Conservation (phyloP, 2,797 vertebrate genomes). For the Artibeus lituratus region DNA sequence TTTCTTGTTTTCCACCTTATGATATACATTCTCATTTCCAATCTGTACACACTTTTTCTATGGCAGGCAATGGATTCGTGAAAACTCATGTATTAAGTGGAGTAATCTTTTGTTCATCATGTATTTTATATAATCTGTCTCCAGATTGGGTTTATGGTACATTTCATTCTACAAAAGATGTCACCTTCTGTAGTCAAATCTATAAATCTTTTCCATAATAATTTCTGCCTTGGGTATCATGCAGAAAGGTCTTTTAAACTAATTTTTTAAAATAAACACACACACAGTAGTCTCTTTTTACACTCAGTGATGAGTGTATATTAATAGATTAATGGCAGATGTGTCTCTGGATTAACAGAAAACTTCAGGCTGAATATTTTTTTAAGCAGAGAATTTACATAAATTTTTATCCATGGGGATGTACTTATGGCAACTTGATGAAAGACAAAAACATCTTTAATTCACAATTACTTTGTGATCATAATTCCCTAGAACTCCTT, state of each 20-base stretch:
- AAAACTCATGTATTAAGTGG: neutral
- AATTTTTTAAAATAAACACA: neutral
- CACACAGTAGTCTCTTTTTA: neutral
- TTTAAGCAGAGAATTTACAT: conserved; percentile 12
- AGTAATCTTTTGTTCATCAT: neutral
- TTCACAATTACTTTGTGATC: neutral
- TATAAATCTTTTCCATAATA: neutral
- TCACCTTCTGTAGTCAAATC: neutral
- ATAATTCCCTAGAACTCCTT: conserved; percentile 10
- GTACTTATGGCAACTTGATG: neutral
- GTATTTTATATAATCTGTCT: neutral
- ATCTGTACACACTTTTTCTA: neutral
- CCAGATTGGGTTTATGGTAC: neutral
- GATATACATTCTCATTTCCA: neutral
- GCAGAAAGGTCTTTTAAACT: neutral
- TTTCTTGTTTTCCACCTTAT: neutral
- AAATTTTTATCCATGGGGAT: neutral
- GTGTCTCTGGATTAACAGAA: neutral
- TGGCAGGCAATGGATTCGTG: neutral
- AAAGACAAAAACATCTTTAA: conserved; percentile 1
- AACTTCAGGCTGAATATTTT: neutral
- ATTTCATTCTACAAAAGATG: neutral
- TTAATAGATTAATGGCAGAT: neutral
- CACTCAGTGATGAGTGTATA: neutral
- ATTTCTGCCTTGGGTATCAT: neutral